Percentiles rank a stretch among this genome's conserved stretches.
These are phyloP conservation scores for Labroides dimidiatus DNA, from an alignment of 2,797 vertebrate species.

Conservation along the genomic window DNA sequence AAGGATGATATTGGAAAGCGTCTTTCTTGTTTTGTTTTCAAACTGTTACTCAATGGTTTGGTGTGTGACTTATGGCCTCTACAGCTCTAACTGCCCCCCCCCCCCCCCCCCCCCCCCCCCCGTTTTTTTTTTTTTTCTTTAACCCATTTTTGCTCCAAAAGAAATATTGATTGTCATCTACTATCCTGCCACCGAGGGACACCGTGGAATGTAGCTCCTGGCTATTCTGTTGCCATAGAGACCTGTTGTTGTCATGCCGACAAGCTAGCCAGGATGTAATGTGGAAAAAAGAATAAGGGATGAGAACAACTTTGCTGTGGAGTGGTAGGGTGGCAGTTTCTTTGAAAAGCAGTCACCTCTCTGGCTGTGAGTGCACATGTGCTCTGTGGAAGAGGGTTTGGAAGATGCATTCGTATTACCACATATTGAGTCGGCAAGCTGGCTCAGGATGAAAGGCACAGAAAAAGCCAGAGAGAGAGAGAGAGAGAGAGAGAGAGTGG, in stretches of 20 bases:
- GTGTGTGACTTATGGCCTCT: neutral
- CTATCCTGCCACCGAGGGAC: slow-evolving; percentile 28
- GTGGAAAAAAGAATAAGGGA: slow-evolving; percentile 38
- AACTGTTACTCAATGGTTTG: slow-evolving; percentile 2
- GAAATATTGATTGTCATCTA: slow-evolving; percentile 42
- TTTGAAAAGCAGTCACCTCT: slow-evolving; percentile 53
- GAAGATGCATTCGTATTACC: slow-evolving; percentile 45
- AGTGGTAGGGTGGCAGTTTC: slow-evolving; percentile 8
- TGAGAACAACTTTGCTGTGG: slow-evolving; percentile 40
- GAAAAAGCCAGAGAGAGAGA: slow-evolving; percentile 1
- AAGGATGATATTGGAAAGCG: slow-evolving; percentile 32
- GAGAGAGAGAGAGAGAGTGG: slow-evolving; percentile 13
- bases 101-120: neutral
- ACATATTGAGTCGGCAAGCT: slow-evolving; percentile 26
- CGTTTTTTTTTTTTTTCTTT: slow-evolving; percentile 7
- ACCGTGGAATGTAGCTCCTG: slow-evolving; percentile 48
- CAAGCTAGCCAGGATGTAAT: slow-evolving; percentile 58
- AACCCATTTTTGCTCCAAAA: slow-evolving; percentile 16
- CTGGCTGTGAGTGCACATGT: slow-evolving; percentile 27
- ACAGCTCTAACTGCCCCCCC: neutral
- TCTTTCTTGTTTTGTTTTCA: slow-evolving; percentile 44
- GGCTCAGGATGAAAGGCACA: slow-evolving; percentile 46
- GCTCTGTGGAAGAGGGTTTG: slow-evolving; percentile 24
- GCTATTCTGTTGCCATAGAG: slow-evolving; percentile 76
- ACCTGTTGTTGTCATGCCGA: slow-evolving; percentile 78